Conservation (phyloP, 2,113 vertebrate species). For the Picathartes gymnocephalus region DNA sequence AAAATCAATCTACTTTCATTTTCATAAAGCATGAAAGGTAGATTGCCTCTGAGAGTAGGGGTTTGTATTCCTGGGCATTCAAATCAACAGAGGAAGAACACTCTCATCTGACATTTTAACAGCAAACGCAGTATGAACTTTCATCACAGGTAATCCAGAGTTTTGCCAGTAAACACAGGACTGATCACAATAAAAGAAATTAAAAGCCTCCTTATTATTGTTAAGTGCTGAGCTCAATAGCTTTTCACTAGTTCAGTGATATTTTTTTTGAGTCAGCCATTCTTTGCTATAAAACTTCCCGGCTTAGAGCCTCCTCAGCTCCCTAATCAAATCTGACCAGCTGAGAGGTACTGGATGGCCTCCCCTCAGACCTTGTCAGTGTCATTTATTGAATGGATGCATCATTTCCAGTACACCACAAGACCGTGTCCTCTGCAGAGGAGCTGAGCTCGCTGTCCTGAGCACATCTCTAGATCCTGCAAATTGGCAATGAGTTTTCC, state of each 20-base stretch:
- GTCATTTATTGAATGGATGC: neutral
- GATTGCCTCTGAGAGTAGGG: neutral
- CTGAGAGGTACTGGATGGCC: neutral
- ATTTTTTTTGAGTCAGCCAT: neutral
- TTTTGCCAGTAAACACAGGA: neutral
- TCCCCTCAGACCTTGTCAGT: neutral
- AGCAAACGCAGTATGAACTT: neutral
- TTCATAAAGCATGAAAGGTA: neutral
- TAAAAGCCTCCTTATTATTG: neutral
- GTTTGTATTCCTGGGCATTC: neutral
- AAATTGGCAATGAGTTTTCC: neutral
- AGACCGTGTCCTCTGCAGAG: neutral
- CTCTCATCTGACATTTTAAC: neutral
- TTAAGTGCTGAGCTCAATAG: neutral
- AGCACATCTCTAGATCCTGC: too few species aligned
- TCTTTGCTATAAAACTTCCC: neutral
- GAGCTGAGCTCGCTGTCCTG: rapidly evolving
- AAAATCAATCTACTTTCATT: neutral
- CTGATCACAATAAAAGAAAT: neutral
- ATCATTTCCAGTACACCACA: neutral
- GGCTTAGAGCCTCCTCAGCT: neutral
- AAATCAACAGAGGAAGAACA: neutral
- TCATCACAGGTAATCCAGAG: neutral
- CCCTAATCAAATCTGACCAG: neutral
- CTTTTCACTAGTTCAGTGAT: neutral